Evolutionary conservation across 2,113 vertebrate genomes (phyloP), one percentile per base, ranked within the genome.

Genomic region (Passer domesticus): DNA sequence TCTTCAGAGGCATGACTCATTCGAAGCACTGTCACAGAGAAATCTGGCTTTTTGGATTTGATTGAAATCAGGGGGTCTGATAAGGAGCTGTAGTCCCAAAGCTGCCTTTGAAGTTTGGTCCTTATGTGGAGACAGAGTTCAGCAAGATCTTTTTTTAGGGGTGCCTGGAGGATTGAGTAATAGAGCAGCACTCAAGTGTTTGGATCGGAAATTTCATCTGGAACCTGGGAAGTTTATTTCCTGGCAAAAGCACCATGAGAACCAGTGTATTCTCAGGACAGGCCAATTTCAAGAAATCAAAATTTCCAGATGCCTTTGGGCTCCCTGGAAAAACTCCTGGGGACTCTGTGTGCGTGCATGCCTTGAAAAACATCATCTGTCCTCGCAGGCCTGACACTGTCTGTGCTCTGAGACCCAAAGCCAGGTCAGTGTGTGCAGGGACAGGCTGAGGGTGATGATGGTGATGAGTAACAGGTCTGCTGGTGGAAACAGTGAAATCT

Each of bases 161-260:
- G n/a, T 73, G 85, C 78, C 88, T 92, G 41, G 90, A 91, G 90
- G 63, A 88, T 73, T 82, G 70, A 68, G 83, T 64, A 79, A 87
- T 17, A 66, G 53, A 85, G 31, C 58, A 95, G 23, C 56, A 74
- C 68, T 90, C 79, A 74, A 88, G 83, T 6, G 50, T 52, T 76
- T 24, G 8, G 63, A 66, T 70, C 0, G 11, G 90, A 96, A 95
- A 94, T 88, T 86, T 88, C 55, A 59, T 74, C 39, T 59, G 75
- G 68, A 92, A 92, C 67, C 63, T 58, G 63, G 72, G 83, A 83
- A 62, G 9, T 25, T 49, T 78, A 87, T 96, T 93, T 80, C 85
- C 88, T 94, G 90, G 83, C 88, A 94, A 86, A 88, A 86, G 30
- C 35, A 47, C 25, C 82, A 80, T 80, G 79, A 95, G 90, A 96